Percentiles rank a stretch among this genome's conserved stretches.
These are phyloP conservation scores for Leptonema lineaticorne DNA, from an alignment of 1,140 invertebrate species.

Conservation along the genomic window DNA sequence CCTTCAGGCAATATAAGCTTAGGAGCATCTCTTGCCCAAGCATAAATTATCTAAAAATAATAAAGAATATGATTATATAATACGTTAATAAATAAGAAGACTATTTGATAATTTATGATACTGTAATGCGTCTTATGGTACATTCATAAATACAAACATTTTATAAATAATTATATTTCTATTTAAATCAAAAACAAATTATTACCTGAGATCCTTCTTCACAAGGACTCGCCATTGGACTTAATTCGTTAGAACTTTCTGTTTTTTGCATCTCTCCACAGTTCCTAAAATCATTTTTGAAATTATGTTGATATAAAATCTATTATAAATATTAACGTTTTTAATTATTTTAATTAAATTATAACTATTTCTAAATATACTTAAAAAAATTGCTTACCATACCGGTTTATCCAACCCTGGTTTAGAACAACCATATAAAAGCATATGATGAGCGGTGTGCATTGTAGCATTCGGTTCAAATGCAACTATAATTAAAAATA, in stretches of 20 bases:
- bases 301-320: too few species aligned
- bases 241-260: conserved; percentile 46
- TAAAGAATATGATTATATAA: too few species aligned
- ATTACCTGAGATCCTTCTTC: conserved; percentile 67
- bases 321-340: too few species aligned
- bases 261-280: conserved; percentile 87
- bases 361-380: background rate
- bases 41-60: conserved; percentile 81
- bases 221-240: conserved; percentile 67
- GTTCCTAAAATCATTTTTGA: conserved; percentile 77
- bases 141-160: too few species aligned
- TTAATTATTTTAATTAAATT: background rate
- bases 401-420: conserved; percentile 77
- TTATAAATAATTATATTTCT: too few species aligned
- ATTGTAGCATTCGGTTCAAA: conserved; percentile 93
- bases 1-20: conserved; percentile 79
- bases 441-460: conserved; percentile 92
- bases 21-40: conserved; percentile 95
- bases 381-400: conserved; percentile 63
- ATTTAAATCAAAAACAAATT: conserved; percentile 31
- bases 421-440: conserved; percentile 88
- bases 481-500: conserved; percentile 73
- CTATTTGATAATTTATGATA: too few species aligned
- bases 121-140: too few species aligned
- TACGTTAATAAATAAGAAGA: too few species aligned